A percentile compares a stretch with the other conserved stretches of the same genome.
Evolutionary conservation across 2,113 vertebrate genomes (phyloP).

Genomic region (Paradoxurus hermaphroditus): DNA sequence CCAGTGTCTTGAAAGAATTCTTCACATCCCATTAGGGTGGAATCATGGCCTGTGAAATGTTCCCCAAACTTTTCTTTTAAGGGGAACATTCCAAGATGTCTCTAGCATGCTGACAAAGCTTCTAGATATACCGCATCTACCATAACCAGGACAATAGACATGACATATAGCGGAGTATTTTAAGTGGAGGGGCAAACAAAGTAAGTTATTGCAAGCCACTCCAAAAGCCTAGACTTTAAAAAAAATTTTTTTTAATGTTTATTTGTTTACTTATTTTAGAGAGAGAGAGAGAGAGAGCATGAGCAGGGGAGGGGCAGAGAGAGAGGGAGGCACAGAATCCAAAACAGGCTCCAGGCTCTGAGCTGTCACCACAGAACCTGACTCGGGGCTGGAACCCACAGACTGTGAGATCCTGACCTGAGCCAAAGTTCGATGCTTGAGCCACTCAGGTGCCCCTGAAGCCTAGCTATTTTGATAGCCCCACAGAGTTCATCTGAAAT

Average conservation of each 20-base stretch:
- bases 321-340: too few species aligned
- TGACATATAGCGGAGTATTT: neutral
- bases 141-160: neutral
- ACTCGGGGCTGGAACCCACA: too few species aligned
- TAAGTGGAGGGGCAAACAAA: neutral
- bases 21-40: neutral
- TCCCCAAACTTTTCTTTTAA: neutral
- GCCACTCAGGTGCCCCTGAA: neutral
- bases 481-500: neutral
- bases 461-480: neutral
- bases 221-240: neutral
- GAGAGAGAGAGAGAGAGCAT: too few species aligned
- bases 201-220: neutral
- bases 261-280: too few species aligned
- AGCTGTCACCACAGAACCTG: too few species aligned
- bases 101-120: neutral
- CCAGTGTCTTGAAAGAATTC: neutral
- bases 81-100: neutral
- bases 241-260: too few species aligned
- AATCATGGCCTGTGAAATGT: neutral
- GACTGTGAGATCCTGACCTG: too few species aligned
- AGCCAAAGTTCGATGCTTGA: too few species aligned
- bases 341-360: too few species aligned
- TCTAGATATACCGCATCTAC: neutral
- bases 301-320: too few species aligned